Base-by-base conservation (phyloP, 2,113 vertebrate genomes). In the Camarhynchus parvulus region DNA sequence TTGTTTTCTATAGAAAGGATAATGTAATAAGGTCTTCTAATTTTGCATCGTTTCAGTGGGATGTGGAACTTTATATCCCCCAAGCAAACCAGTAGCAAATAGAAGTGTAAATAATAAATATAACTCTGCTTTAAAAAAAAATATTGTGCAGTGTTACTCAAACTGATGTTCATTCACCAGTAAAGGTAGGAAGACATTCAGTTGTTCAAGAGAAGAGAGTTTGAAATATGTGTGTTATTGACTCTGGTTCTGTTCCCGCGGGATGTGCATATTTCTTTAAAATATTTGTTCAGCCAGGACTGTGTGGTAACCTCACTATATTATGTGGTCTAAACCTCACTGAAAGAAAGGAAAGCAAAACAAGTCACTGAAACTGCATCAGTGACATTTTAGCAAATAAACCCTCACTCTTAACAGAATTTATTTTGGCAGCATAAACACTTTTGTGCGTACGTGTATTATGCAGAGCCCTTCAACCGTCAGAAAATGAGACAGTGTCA, bases 381-480 rank as follows among this genome's bases (percentile, higher is more conserved):
- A 87, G 89, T 96, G 95, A 97, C 96, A 96, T 98, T 98, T 95
- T 86, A 97, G 96, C 96, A 98, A 98, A 97, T 97, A 98, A 98
- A 96, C 96, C 95, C 93, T 95, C 95, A 61, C 95, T 97, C 96
- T 97, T 96, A 92, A 87, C 94, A 79, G 89, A 97, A 97, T 98
- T 97, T 98, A 97, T 97, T 97, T 98, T 98, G 98, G 97, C 97
- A 97, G 92, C 91, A 83, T 85, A 96, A 98, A 97, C 93, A 98
- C 95, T 98, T 98, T 97, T 97, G 95, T 98, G 97, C 91, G 28
- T 97, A 91, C n/a, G 22, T 90, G 95, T 92, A 96, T 97, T 97
- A 96, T 97, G 86, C 95, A 95, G 96, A 97, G 94, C 95, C 95
- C 90, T 95, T 97, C 94, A 85, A 86, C 93, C 78, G 64, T 96